phyloP scores from a whole-genome alignment of 2,113 vertebrate species.

The Nematolebias whitei region DNA sequence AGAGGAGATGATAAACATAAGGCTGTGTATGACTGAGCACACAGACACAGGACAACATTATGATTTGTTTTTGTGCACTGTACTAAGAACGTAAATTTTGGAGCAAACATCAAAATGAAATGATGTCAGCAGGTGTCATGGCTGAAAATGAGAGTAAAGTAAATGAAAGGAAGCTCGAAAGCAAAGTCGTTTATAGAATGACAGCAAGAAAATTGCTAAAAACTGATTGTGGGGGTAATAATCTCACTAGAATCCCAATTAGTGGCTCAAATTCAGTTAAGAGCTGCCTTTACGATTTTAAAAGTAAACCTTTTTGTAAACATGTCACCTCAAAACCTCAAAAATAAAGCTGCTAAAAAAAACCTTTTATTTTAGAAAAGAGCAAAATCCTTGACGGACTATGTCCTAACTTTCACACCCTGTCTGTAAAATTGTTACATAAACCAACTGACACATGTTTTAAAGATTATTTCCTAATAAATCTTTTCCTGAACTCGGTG shows the following conservation, averaged over 20 bases:
- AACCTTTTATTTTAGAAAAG: slow-evolving; percentile 1
- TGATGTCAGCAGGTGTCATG: neutral
- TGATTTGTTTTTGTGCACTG: slow-evolving; percentile 1
- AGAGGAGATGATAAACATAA: slow-evolving; percentile 29
- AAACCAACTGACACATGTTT: neutral
- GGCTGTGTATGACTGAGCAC: slow-evolving; percentile 20
- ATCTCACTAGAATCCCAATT: neutral
- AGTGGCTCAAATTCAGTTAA: neutral
- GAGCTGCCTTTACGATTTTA: neutral
- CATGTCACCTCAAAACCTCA: no score
- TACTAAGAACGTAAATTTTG: neutral
- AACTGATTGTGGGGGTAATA: neutral
- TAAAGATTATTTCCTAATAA: neutral
- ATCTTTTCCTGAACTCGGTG: neutral
- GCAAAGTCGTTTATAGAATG: neutral
- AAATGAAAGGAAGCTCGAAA: neutral
- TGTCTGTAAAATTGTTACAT: no score
- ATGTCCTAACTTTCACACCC: no score
- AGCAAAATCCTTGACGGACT: neutral
- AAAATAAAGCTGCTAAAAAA: neutral
- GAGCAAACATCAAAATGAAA: neutral
- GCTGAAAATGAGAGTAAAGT: neutral
- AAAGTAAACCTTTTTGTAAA: neutral
- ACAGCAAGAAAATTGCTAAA: neutral
- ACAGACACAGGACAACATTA: slow-evolving; percentile 3